These are phyloP conservation scores for Penaeus vannamei DNA, from an alignment of 1,140 invertebrate genomes.

Conservation along the genomic window DNA sequence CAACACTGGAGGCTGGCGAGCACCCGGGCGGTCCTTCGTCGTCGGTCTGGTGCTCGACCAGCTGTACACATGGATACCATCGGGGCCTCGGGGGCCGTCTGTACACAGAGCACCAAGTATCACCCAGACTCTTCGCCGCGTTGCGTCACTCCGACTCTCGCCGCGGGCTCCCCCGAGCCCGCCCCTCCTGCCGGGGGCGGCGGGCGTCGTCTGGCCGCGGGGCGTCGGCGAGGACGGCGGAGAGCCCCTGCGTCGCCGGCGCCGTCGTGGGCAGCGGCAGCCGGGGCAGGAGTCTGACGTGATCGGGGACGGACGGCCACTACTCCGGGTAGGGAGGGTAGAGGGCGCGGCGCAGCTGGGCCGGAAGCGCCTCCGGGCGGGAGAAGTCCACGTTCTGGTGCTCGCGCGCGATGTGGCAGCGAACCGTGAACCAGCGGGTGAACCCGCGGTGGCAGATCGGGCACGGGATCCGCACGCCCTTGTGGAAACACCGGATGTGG, in stretches of 20 bases:
- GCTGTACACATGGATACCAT: conserved; percentile 47
- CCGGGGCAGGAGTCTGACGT: conserved; percentile 37
- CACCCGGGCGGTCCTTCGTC: conserved; percentile 27
- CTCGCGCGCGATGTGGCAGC: conserved; percentile 88
- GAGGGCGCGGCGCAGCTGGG: conserved; percentile 65
- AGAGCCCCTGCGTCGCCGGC: conserved; percentile 46
- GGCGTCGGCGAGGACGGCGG: conserved; percentile 59
- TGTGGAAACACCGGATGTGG: conserved; percentile 90
- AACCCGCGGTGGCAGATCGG: conserved; percentile 91
- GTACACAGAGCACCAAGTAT: conserved; percentile 63
- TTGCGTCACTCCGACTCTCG: conserved; percentile 15
- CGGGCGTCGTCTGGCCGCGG: conserved; percentile 8
- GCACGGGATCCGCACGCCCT: conserved; percentile 89
- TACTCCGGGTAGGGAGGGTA: conserved; percentile 64
- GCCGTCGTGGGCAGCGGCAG: background rate
- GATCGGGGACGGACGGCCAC: conserved; percentile 33
- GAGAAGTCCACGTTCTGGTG: conserved; percentile 73
- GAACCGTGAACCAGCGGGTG: conserved; percentile 91
- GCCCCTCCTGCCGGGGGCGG: background rate
- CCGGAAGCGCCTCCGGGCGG: conserved; percentile 64
- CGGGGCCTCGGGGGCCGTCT: conserved; percentile 29
- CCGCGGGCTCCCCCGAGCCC: background rate
- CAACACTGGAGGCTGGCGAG: conserved; percentile 54
- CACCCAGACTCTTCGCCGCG: conserved; percentile 58
- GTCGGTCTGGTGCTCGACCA: conserved; percentile 38